A percentile compares a stretch with the other conserved stretches of the same genome.
phyloP scores from a whole-genome alignment of 2,888 invertebrate genomes.

The Esperia sulphurella region DNA sequence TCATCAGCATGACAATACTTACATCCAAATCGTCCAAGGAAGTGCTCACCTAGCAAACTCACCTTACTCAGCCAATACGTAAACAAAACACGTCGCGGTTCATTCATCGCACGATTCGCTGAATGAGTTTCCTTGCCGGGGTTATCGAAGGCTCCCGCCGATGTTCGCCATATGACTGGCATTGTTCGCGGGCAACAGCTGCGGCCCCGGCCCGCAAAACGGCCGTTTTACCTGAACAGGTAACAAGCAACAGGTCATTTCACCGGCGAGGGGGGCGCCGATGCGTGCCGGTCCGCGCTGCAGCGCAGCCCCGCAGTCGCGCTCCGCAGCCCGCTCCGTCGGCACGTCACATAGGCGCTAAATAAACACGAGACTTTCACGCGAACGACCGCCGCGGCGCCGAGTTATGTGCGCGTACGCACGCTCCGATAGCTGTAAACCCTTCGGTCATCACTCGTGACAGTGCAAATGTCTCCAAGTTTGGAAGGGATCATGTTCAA shows the following conservation, averaged over 20 bases:
- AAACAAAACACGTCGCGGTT: slow-evolving; percentile 57
- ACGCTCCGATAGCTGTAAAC: slow-evolving; percentile 37
- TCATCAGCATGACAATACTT: background rate
- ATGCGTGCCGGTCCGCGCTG: slow-evolving; percentile 8
- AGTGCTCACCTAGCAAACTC: too few species aligned
- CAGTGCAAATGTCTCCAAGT: slow-evolving; percentile 75
- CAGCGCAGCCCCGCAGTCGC: slow-evolving; percentile 42
- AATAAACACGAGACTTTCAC: slow-evolving; percentile 11
- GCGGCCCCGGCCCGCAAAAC: slow-evolving; percentile 67
- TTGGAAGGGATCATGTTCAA: slow-evolving; percentile 75
- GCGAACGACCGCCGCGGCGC: slow-evolving; percentile 8
- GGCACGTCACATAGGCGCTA: slow-evolving; percentile 30
- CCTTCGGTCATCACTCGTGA: slow-evolving; percentile 50
- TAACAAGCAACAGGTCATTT: slow-evolving; percentile 78
- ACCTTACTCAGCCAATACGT: slow-evolving; percentile 22
- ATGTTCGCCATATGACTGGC: slow-evolving; percentile 51
- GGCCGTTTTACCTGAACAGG: slow-evolving; percentile 71
- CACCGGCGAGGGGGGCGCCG: slow-evolving; percentile 57
- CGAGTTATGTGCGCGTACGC: slow-evolving; percentile 71
- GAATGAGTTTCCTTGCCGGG: slow-evolving; percentile 48
- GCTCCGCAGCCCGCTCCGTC: slow-evolving; percentile 32
- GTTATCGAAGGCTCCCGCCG: slow-evolving; percentile 22
- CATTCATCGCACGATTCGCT: slow-evolving; percentile 55
- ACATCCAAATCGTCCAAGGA: too few species aligned
- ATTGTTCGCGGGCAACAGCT: slow-evolving; percentile 65